A percentile compares a stretch with the other conserved stretches of the same genome.
Evolutionary conservation across 2,113 vertebrate genomes (phyloP).

Genomic region (Seriola dumerili): DNA sequence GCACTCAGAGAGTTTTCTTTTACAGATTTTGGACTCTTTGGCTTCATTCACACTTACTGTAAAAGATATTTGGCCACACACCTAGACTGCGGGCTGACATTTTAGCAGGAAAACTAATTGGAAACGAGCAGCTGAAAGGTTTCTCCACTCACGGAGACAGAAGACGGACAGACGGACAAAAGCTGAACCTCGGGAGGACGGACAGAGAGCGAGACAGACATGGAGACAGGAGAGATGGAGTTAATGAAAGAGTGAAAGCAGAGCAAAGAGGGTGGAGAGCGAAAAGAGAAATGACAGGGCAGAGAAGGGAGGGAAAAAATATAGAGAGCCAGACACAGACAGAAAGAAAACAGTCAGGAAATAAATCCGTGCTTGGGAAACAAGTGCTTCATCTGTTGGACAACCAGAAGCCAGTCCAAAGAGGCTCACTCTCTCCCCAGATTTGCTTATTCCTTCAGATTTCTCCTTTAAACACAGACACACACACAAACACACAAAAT

Average conservation of each 20-base stretch:
- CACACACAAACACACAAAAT: not conserved
- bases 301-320: slow-evolving; percentile 22
- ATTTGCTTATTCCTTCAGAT: not conserved
- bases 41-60: not conserved
- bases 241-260: slow-evolving; percentile 55
- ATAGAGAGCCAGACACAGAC: not conserved
- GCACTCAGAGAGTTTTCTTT: not conserved
- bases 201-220: not conserved
- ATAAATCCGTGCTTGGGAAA: slow-evolving; percentile 34
- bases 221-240: slow-evolving; percentile 14
- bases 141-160: not conserved
- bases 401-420: not conserved
- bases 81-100: not conserved
- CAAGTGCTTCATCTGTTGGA: slow-evolving; percentile 36
- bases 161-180: not conserved
- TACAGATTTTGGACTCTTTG: not conserved
- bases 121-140: not conserved
- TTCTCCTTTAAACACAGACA: slow-evolving; percentile 3
- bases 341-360: slow-evolving; percentile 28
- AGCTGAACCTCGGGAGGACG: not conserved
- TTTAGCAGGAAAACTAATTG: not conserved
- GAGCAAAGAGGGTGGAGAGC: slow-evolving; percentile 49
- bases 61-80: not conserved
- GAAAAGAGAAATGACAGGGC: slow-evolving; percentile 47
- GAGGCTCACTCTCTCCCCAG: not conserved